Evolutionary conservation across 1,140 invertebrate genomes (phyloP), one percentile per base, ranked within the genome.

Genomic region (Drosophila melanica): DNA sequence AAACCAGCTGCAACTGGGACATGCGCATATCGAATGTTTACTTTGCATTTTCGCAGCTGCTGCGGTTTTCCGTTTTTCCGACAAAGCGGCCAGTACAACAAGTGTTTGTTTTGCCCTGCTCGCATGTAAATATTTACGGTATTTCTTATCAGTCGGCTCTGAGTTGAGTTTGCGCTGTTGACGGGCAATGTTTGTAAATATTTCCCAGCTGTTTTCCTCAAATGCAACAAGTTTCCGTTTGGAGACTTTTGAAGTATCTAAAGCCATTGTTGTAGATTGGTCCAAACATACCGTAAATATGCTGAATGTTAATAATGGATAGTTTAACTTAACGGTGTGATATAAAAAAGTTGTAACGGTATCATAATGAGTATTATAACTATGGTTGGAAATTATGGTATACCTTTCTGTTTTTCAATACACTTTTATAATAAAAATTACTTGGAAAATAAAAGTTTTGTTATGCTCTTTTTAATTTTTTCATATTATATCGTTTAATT

Each of bases 81-180:
- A 20, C 39, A 30, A 37, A n/a, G 58, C 48, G 30, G 23, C 20
- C 51, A 9, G 18, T 6, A 10, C 81, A 79, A 87, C 84, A 87
- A 87, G 84, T 87, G 79, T 79, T 87, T 82, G 84, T 89, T 89
- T 89, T 89, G 79, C 63, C 72, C 57, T 51, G 44, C 33, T 65
- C 54, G 9, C 9, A 42, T 42, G 79, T 82, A 89, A 87, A 87
- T 89, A 87, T 89, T 87, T 82, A 79, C 76, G 1, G 14, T 0
- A 10, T 45, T 33, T 39, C 44, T 69, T 70, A 70, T 75, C 72
- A 69, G 51, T 18, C 44, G 42, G 10, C 33, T 35, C 9, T 48
- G 41, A 37, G 12, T 64, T 10, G 81, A 82, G 84, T 87, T 66
- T 87, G 82, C 82, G 82, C 82, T 89, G 65, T 87, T 68, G 16